Evolutionary conservation across 2,888 invertebrate species (phyloP).

Genomic region (Omphaloscelis lunosa): DNA sequence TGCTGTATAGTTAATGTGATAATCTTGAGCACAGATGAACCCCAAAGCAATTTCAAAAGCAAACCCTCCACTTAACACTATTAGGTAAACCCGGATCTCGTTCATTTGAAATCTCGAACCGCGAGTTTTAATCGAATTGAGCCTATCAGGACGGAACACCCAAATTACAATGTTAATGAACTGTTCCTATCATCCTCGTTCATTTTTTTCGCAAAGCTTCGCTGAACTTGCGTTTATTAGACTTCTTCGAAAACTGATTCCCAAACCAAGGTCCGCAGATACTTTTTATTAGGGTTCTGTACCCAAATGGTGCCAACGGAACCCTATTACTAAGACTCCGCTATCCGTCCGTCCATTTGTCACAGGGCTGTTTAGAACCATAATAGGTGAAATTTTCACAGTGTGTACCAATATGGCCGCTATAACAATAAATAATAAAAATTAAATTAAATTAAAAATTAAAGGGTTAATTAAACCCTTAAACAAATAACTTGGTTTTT

Average conservation of each 20-base stretch:
- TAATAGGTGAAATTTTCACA: background rate
- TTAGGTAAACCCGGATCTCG: constrained; percentile 41
- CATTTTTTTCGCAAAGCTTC: constrained; percentile 72
- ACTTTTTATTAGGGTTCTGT: constrained; percentile 51
- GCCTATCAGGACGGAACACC: constrained; percentile 75
- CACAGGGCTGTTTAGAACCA: background rate
- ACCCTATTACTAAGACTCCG: background rate
- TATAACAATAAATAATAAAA: background rate
- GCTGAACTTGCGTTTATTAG: constrained; percentile 56
- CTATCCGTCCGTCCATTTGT: background rate
- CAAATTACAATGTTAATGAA: constrained; percentile 83
- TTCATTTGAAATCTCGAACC: constrained; percentile 72
- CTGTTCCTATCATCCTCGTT: constrained; percentile 70
- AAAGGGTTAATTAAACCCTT: too few species aligned
- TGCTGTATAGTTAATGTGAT: background rate
- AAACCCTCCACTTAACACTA: constrained; percentile 1
- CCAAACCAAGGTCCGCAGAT: constrained; percentile 16
- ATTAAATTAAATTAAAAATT: too few species aligned
- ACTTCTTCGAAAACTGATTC: constrained; percentile 42
- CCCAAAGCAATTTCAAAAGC: constrained; percentile 8
- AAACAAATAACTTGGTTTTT: too few species aligned
- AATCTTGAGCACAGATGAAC: background rate
- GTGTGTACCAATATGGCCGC: background rate
- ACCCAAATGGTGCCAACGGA: background rate
- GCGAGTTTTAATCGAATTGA: constrained; percentile 78